Evolutionary conservation across 2,888 invertebrate genomes (phyloP), one percentile per base, ranked within the genome.

Genomic region (Ligdia adustata): DNA sequence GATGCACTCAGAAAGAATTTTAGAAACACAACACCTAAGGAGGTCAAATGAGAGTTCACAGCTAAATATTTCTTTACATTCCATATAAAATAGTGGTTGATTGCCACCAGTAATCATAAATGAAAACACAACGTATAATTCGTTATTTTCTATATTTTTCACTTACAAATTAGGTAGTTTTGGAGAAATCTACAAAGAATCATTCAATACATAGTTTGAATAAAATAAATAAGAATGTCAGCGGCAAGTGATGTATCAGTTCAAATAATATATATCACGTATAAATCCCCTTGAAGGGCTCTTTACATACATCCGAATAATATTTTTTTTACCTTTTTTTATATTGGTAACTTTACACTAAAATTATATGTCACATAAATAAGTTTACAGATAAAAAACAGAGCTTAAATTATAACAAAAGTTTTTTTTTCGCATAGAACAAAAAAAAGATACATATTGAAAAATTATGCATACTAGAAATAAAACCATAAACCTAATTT

Each of bases 291-390:
- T 54, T 46, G 49, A 50, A 57, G 41, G 51, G 55, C n/a, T 49
- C 57, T 45, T 60, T 55, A 43, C 53, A 62, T 62, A 70, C 57
- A 56, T 58, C 61, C 58, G 40, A 65, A 61, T 52, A 62, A n/a
- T 26, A 52, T 59, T 65, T 63, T 55, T 51, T 56, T 62, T 32
- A 43, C 45, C 52, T 65, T 67, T 78, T 80, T 79, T 66, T 52
- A 80, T 87, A 89, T 79, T 88, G 90, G 90, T 90, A 90, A 90
- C 90, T 88, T 80, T 83, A 78, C 76, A 45, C 44, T 82, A 75
- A 71, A 80, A 62, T 77, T 68, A 79, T 84, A 82, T 79, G 74
- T 84, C 79, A 81, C 79, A 87, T 86, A 85, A 88, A 88, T 85
- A 84, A 76, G 73, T 82, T 79, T 76, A 75, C 69, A 75, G 66